Evolutionary conservation across 1,140 invertebrate genomes (phyloP).

Genomic region (Penaeus indicus): DNA sequence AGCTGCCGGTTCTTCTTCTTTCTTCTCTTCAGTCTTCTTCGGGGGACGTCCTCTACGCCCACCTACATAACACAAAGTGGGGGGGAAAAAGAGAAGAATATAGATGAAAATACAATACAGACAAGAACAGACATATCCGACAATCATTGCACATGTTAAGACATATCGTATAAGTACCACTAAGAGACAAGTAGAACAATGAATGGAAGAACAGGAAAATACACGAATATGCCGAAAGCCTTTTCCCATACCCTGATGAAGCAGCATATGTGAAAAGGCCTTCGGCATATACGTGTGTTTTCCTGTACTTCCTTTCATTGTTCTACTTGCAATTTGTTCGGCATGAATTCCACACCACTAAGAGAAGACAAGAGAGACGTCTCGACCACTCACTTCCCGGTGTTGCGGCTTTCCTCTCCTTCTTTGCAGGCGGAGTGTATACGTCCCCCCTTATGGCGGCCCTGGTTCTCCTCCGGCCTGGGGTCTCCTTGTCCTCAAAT

Average conservation of each 20-base stretch:
- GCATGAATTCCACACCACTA: too few relatives aligned
- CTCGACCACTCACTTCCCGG: slow-evolving; percentile 54
- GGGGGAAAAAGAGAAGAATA: not conserved
- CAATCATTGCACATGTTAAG: not conserved
- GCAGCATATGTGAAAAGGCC: too few relatives aligned
- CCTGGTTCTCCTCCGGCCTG: slow-evolving; percentile 53
- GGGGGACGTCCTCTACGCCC: slow-evolving; percentile 52
- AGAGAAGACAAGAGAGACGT: too few relatives aligned
- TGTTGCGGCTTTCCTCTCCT: slow-evolving; percentile 50
- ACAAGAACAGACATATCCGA: not conserved
- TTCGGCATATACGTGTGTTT: too few relatives aligned
- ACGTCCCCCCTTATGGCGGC: slow-evolving; percentile 51
- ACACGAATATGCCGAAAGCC: too few relatives aligned
- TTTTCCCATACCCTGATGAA: too few relatives aligned
- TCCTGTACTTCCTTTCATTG: too few relatives aligned
- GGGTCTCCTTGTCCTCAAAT: slow-evolving; percentile 57
- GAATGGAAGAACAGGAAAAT: too few relatives aligned
- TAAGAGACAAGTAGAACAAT: too few relatives aligned
- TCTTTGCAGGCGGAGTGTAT: slow-evolving; percentile 54
- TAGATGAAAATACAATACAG: not conserved
- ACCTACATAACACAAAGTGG: not conserved
- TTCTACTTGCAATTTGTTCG: too few relatives aligned
- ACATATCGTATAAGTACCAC: too few relatives aligned
- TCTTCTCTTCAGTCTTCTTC: slow-evolving; percentile 51
- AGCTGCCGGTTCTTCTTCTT: slow-evolving; percentile 38